Base-by-base conservation (phyloP, 1,140 invertebrate species). In the Drosophila trapezifrons region DNA sequence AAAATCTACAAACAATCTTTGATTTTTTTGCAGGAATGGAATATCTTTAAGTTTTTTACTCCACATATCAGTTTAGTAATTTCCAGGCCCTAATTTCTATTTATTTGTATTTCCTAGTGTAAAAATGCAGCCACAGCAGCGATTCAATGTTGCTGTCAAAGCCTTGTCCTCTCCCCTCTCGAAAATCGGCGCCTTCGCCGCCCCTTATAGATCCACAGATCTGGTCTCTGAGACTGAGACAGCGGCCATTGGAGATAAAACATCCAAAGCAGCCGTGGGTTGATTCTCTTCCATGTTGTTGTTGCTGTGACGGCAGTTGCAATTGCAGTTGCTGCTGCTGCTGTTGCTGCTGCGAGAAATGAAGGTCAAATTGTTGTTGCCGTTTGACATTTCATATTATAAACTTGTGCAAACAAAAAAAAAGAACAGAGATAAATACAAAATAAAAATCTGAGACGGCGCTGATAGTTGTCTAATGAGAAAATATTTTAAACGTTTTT, bases 401-500 rank as follows among this genome's bases (percentile, higher is more conserved):
- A 87, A 87, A 83, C 83, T 83, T 87, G 83, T 73, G 58, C 63
- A 83, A 78, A 70, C 65, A 56, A 62, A 79, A 63, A 55, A 47
- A 64, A 27, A 59, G 43, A 54, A 45, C 56, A 54, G 52, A 63
- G 62, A 20, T 51, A 43, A 54, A 43, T 15, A 78, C 37, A 59
- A 55, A 77, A 66, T 51, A 77, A 59, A 69, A 54, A 46, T 75
- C 71, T 12, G 38, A 62, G 52, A 70, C 76, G 47, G 49, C 66
- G 40, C 67, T 74, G 75, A 76, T 46, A 79, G 75, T 83, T 89
- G 63, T 89, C 84, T 89, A 89, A 89, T 89, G 80, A 89, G 85
- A 90, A 84, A 89, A 89, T 89, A 89, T 90, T 89, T 89, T 84
- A 89, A 89, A 78, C 84, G 84, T 62, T 89, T 86, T 76, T 84